A percentile compares a stretch with the other conserved stretches of the same genome.
Evolutionary conservation across 2,113 vertebrate species (phyloP).

Genomic region (Struthidea cinerea): DNA sequence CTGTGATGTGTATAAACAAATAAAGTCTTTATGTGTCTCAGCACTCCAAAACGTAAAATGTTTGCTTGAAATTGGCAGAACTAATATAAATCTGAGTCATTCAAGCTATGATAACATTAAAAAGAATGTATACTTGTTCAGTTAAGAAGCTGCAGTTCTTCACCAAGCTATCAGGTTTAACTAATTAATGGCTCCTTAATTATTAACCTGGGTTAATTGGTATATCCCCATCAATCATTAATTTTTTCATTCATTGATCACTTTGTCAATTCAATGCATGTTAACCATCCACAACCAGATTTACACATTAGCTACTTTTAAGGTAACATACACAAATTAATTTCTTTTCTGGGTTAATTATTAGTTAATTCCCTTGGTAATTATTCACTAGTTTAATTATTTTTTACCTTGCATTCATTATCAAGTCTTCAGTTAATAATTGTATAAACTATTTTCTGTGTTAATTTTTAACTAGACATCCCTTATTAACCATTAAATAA

Average conservation of each 20-base stretch:
- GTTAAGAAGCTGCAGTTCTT: background rate
- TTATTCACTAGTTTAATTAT: background rate
- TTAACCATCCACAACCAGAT: background rate
- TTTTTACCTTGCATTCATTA: background rate
- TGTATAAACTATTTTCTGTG: background rate
- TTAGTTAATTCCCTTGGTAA: background rate
- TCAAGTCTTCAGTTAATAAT: conserved; percentile 1
- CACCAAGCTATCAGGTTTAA: background rate
- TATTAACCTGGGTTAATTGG: background rate
- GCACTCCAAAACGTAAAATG: background rate
- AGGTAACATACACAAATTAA: background rate
- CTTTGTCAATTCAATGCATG: background rate
- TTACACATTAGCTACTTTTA: background rate
- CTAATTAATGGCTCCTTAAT: background rate
- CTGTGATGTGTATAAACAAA: conserved; percentile 31
- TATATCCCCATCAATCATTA: background rate
- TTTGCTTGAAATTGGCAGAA: conserved; percentile 17
- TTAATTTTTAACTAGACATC: background rate
- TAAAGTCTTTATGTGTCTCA: background rate
- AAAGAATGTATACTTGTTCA: background rate
- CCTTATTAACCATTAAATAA: background rate
- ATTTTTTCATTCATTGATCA: background rate
- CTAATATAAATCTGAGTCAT: background rate
- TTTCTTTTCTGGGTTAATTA: background rate
- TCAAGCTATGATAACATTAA: background rate